phyloP scores from a whole-genome alignment of 2,888 invertebrate species.

The Eupithecia tripunctaria region DNA sequence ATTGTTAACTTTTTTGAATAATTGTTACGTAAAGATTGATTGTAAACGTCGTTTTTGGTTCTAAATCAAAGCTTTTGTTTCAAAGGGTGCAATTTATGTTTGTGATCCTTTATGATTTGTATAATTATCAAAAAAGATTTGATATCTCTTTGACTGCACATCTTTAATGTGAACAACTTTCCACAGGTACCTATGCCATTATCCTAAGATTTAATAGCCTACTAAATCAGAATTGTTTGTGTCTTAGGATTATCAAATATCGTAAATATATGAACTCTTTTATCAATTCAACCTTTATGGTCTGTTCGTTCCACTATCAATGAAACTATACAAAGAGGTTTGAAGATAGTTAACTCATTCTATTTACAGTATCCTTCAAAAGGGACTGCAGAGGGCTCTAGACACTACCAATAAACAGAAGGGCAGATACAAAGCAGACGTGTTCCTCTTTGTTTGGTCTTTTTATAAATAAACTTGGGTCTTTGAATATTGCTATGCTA shows the following conservation, averaged over 20 bases:
- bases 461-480: slow-evolving; percentile 72
- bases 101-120: neutral
- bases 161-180: too few relatives aligned
- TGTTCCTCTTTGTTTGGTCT: slow-evolving; percentile 68
- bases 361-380: slow-evolving; percentile 60
- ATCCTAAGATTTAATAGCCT: too few relatives aligned
- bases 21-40: slow-evolving; percentile 24
- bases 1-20: slow-evolving; percentile 36
- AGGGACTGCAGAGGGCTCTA: slow-evolving; percentile 59
- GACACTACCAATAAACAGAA: slow-evolving; percentile 76
- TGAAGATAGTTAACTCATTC: slow-evolving; percentile 51
- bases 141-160: neutral
- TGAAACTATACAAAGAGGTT: slow-evolving; percentile 27
- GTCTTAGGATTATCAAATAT: slow-evolving; percentile 5
- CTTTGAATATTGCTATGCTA: slow-evolving; percentile 55
- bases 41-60: slow-evolving; percentile 22
- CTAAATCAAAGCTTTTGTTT: slow-evolving; percentile 25
- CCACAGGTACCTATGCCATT: too few relatives aligned
- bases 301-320: slow-evolving; percentile 27
- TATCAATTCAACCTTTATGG: slow-evolving; percentile 20
- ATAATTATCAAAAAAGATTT: neutral
- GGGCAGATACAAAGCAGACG: slow-evolving; percentile 78
- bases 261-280: slow-evolving; percentile 13
- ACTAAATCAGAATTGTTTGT: neutral
- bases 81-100: slow-evolving; percentile 26